Evolutionary conservation across 2,797 vertebrate genomes (phyloP), one percentile per base, ranked within the genome.

Genomic region (Anguilla megastoma): DNA sequence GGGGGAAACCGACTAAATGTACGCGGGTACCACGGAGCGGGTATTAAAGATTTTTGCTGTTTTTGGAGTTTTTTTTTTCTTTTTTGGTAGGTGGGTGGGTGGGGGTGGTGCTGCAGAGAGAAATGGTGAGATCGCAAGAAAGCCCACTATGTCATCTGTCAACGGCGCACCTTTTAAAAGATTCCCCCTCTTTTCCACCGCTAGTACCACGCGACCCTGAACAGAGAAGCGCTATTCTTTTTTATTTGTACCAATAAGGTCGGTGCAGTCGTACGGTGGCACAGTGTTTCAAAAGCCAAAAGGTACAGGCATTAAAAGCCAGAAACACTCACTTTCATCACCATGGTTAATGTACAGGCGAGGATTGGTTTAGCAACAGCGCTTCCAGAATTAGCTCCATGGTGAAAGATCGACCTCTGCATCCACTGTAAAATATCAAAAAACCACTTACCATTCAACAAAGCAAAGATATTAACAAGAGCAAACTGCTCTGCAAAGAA

Each of bases 121-220:
- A 93, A 93, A 93, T 90, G 89, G 88, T 91, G 92, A 93, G 94
- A 94, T 94, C 92, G 92, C 91, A 88, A 85, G 87, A 90, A 86
- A 79, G 86, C 87, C 86, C 90, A 91, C 86, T 85, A 82, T 89
- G 88, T 93, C 93, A 93, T 95, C 90, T 89, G 93, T 94, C 92
- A 93, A 91, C 88, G 91, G 92, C 89, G 90, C 66, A 90, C 87
- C 87, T 87, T 88, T 93, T 92, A 91, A 93, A 92, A 89, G 91
- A 88, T 90, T 69, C 90, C 92, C 33, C 89, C 89, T 93, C 84
- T 36, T 3, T 41, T 30, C 14, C 87, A 16, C 60, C 30, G 5
- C 30, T 45, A 5, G 33, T 71, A 18, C 24, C 52, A 16, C 16
- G 24, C 12, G 33, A 8, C 27, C 27, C 27, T 9, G 27, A 21